Conservation (phyloP, 2,888 invertebrate genomes). For the Eristalinus aeneus region DNA sequence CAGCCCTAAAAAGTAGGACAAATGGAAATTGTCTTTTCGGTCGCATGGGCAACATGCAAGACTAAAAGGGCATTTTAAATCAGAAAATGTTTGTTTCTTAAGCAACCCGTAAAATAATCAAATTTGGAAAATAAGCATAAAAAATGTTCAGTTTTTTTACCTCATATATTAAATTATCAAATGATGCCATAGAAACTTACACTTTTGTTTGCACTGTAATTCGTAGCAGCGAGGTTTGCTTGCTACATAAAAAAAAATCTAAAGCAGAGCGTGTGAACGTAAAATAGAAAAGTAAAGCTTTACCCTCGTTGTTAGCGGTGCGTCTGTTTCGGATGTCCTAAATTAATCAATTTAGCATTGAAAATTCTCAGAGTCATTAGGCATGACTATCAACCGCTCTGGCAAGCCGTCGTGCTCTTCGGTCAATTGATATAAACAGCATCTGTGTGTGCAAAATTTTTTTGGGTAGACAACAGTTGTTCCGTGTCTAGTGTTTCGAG, state of each 20-base stretch:
- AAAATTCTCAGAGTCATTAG: slow-evolving; percentile 39
- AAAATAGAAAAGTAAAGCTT: neutral
- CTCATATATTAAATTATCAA: too few relatives aligned
- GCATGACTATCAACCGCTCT: slow-evolving; percentile 6
- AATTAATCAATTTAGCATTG: slow-evolving; percentile 50
- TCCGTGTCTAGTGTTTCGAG: neutral
- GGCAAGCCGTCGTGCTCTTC: slow-evolving; percentile 10
- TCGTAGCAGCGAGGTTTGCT: neutral
- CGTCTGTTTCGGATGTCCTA: slow-evolving; percentile 22
- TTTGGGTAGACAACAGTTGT: neutral
- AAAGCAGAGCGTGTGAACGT: neutral
- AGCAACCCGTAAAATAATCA: too few relatives aligned
- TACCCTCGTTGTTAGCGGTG: neutral
- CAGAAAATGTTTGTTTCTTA: too few relatives aligned
- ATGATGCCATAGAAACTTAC: too few relatives aligned
- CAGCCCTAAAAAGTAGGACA: too few relatives aligned
- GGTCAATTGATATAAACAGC: neutral
- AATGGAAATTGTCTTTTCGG: too few relatives aligned
- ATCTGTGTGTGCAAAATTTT: slow-evolving; percentile 15
- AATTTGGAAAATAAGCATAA: too few relatives aligned
- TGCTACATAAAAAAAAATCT: neutral
- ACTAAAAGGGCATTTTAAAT: too few relatives aligned
- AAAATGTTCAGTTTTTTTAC: too few relatives aligned
- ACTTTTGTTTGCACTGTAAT: neutral
- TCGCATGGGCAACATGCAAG: too few relatives aligned